Evolutionary conservation across 2,797 vertebrate species (phyloP).

Genomic region (Antennarius maculatus): DNA sequence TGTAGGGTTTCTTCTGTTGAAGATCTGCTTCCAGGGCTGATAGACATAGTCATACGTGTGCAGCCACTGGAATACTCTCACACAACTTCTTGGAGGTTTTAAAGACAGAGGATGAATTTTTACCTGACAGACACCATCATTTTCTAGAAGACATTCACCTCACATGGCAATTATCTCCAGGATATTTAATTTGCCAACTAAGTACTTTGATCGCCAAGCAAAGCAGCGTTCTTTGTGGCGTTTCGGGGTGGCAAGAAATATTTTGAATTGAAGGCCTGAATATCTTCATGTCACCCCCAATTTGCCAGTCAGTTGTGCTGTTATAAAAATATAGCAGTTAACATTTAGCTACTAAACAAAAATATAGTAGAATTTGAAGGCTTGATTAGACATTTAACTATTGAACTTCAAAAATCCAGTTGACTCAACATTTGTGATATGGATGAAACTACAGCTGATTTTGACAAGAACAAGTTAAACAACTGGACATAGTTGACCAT

Average conservation of each 20-base stretch:
- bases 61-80: slow-evolving; percentile 65
- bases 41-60: slow-evolving; percentile 48
- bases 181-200: slow-evolving; percentile 44
- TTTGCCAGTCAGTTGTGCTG: slow-evolving; percentile 57
- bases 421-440: slow-evolving; percentile 9
- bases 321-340: slow-evolving; percentile 23
- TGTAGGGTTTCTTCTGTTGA: slow-evolving; percentile 43
- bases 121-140: slow-evolving; percentile 40
- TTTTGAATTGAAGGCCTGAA: slow-evolving; percentile 75
- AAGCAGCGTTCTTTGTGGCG: slow-evolving; percentile 27
- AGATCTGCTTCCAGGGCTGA: slow-evolving; percentile 45
- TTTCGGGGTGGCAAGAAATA: slow-evolving; percentile 67
- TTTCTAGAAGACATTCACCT: slow-evolving; percentile 40
- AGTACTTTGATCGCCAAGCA: slow-evolving; percentile 57
- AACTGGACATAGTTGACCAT: slow-evolving; percentile 42
- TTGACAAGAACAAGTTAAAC: slow-evolving; percentile 28
- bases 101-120: slow-evolving; percentile 48
- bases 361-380: slow-evolving; percentile 17
- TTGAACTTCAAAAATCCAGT: slow-evolving; percentile 38
- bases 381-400: background rate
- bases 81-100: slow-evolving; percentile 35
- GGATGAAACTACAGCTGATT: slow-evolving; percentile 29
- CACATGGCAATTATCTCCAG: slow-evolving; percentile 40
- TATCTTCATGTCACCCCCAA: slow-evolving; percentile 65
- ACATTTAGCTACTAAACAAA: slow-evolving; percentile 26